A percentile compares a stretch with the other conserved stretches of the same genome.
Evolutionary conservation across 2,888 invertebrate genomes (phyloP).

Genomic region (Lagria hirta): DNA sequence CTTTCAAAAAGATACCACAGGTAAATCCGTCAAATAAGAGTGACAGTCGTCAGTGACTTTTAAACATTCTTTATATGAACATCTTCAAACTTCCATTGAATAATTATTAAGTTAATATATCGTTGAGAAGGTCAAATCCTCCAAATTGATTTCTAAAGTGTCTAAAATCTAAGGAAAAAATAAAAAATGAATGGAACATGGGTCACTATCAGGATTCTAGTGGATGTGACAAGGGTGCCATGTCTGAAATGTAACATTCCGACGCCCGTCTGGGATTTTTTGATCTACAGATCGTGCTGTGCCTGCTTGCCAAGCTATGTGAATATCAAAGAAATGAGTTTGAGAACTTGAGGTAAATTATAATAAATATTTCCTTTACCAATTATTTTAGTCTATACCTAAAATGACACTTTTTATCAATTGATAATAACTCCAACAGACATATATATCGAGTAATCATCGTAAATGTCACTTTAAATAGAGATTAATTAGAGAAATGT

Average conservation of each 20-base stretch:
- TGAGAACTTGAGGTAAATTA: too few species aligned
- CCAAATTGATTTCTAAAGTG: conserved; percentile 28
- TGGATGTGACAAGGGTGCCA: conserved; percentile 43
- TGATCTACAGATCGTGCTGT: conserved; percentile 32
- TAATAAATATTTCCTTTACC: too few species aligned
- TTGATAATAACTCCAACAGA: too few species aligned
- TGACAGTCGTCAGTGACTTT: conserved; percentile 22
- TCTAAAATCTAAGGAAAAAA: conserved; percentile 30
- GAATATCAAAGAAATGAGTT: too few species aligned
- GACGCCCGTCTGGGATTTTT: conserved; percentile 36
- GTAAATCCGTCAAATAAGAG: conserved; percentile 28
- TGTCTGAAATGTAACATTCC: conserved; percentile 36
- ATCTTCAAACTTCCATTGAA: conserved; percentile 4
- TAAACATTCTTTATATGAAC: conserved; percentile 7
- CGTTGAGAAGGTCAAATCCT: conserved; percentile 3
- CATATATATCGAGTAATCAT: too few species aligned
- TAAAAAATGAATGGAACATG: conserved; percentile 37
- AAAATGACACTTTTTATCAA: too few species aligned
- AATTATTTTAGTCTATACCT: too few species aligned
- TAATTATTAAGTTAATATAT: background rate
- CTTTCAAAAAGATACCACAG: conserved; percentile 33
- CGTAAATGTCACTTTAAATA: too few species aligned
- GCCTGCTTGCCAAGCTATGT: too few species aligned
- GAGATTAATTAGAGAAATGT: too few species aligned
- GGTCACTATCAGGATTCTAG: conserved; percentile 34